Base-by-base conservation (phyloP, 1,140 invertebrate genomes). In the Myzus persicae region DNA sequence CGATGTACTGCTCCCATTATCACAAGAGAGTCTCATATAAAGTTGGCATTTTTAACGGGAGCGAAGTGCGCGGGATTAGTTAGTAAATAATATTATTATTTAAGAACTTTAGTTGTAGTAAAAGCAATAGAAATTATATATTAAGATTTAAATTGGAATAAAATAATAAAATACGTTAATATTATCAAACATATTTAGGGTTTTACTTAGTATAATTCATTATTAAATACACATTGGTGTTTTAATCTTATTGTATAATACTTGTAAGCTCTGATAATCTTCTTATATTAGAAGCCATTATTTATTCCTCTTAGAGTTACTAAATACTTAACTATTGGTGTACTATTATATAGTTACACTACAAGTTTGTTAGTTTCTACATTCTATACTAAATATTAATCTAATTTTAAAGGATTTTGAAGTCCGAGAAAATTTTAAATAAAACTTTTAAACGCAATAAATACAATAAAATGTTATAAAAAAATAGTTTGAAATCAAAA, bases 271-370 rank as follows among this genome's bases (percentile, higher is more conserved):
- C 44, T 22, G 31, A 48, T 88, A 88, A 88, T 48, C 85, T 88
- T 88, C 20, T 88, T 46, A 36, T 48, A 88, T 48, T n/a, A 88
- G 85, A 88, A 22, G 44, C 44, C 18, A 88, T 88, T 88, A 88
- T 88, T 48, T 88, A 46, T 88, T 88, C 31, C 44, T 36, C 22
- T 88, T 88, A 36, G 31, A 48, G 85, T 88, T 36, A 31, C 42
- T 18, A 44, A 87, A 87, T 87, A 87, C 26, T 44, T 87, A n/a
- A 44, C 40, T 46, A 42, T 44, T 44, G 42, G 11, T n/a, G 26
- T 87, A 44, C 24, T 87, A 46, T 44, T 44, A 44, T 87, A 31
- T 87, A 42, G 14, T 87, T 87, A 42, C n/a, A 87, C 24, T 87
- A 87, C 42, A 88, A 88, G 85, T 48, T 88, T 88, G 31, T 48